A percentile compares a stretch with the other conserved stretches of the same genome.
These are phyloP conservation scores for Drosophila prostipennis DNA, from an alignment of 2,888 invertebrate species.

Conservation along the genomic window DNA sequence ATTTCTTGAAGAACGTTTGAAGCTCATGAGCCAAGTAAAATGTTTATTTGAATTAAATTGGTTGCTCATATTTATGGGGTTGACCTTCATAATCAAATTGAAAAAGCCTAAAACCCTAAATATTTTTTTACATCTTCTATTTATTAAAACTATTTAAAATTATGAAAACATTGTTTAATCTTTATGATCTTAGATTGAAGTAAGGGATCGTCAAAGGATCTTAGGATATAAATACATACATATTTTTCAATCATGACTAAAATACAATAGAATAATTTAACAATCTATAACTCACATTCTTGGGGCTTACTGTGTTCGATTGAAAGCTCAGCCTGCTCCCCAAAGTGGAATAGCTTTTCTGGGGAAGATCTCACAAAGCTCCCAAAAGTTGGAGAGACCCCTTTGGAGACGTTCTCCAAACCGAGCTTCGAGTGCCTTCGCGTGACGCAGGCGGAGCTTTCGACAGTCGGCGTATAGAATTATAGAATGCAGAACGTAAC, in stretches of 20 bases:
- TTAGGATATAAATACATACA: too few species aligned
- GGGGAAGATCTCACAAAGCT: constrained; percentile 20
- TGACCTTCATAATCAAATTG: too few species aligned
- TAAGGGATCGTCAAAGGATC: too few species aligned
- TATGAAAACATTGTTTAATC: too few species aligned
- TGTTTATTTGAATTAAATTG: constrained; percentile 1
- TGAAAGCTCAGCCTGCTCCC: background rate
- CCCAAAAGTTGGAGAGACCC: background rate
- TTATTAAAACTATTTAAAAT: too few species aligned
- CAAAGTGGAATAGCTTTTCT: constrained; percentile 2
- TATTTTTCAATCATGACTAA: too few species aligned
- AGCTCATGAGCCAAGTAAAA: background rate
- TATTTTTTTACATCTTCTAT: too few species aligned
- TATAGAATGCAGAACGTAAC: constrained; percentile 30
- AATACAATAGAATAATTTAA: too few species aligned
- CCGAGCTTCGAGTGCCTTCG: constrained; percentile 14
- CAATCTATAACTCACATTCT: too few species aligned
- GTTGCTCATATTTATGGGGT: background rate
- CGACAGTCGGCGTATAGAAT: constrained; percentile 26
- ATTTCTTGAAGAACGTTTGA: constrained; percentile 5
- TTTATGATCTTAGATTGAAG: too few species aligned
- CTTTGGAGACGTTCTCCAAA: constrained; percentile 9
- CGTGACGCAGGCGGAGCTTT: constrained; percentile 8
- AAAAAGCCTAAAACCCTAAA: too few species aligned
- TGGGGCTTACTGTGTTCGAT: constrained; percentile 1